Evolutionary conservation across 2,797 vertebrate genomes (phyloP).

Genomic region (Chlorospingus semifuscus): DNA sequence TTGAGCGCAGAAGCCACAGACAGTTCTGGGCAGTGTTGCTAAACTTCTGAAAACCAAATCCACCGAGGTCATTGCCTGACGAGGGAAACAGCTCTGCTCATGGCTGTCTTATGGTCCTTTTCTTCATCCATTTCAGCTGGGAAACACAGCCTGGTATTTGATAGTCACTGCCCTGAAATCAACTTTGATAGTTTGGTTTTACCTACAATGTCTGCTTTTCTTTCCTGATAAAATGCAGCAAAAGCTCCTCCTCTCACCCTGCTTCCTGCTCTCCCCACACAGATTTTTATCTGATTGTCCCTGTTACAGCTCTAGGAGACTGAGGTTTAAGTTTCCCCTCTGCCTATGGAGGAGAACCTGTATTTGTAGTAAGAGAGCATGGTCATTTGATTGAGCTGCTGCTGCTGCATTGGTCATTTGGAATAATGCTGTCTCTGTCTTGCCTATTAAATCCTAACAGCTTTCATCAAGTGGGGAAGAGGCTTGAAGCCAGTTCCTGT

Average conservation of each 20-base stretch:
- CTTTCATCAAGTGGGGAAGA: not conserved
- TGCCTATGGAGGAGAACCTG: not conserved
- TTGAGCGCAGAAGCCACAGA: not conserved
- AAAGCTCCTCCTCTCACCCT: not conserved
- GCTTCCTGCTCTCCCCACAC: not conserved
- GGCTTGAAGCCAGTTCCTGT: not conserved
- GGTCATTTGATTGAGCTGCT: not conserved
- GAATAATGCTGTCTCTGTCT: not conserved
- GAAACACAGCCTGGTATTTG: not conserved
- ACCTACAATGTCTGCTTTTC: not conserved
- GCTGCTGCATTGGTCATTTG: not conserved
- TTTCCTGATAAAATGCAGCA: not conserved
- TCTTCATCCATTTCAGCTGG: not conserved
- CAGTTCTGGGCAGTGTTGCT: not conserved
- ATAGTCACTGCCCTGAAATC: not conserved
- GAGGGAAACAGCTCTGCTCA: not conserved
- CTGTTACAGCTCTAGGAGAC: not conserved
- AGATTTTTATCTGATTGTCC: not conserved
- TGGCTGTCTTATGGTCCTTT: not conserved
- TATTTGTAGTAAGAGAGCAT: not conserved
- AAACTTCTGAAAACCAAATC: not conserved
- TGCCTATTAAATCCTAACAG: not conserved
- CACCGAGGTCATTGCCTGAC: not conserved
- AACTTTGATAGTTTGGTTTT: not conserved
- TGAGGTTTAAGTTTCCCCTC: not conserved